Conservation (phyloP, 2,888 invertebrate species). For the Leucophenga montana region DNA sequence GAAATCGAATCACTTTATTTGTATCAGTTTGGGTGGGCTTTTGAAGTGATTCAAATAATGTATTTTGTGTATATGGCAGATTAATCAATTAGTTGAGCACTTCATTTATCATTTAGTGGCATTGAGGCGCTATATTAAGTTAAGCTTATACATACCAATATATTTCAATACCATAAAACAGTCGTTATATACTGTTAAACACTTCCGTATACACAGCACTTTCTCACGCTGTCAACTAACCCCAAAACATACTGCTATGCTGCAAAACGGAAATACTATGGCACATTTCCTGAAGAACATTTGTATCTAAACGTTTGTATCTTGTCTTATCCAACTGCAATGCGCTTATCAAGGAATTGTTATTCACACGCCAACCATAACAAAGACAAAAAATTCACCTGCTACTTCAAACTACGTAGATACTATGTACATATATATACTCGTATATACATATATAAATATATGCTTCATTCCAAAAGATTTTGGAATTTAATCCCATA, state of each 20-base stretch:
- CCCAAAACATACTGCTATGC: slow-evolving; percentile 25
- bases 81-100: background rate
- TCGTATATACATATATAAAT: slow-evolving; percentile 15
- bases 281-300: background rate
- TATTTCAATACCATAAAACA: no score
- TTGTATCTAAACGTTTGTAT: background rate
- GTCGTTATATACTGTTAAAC: background rate
- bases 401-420: slow-evolving; percentile 32
- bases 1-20: background rate
- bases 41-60: background rate
- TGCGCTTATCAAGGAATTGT: background rate
- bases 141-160: no score
- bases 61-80: no score
- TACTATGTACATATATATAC: slow-evolving; percentile 1
- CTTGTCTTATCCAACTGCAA: slow-evolving; percentile 11
- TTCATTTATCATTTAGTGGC: background rate
- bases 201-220: slow-evolving; percentile 1
- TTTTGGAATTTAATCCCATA: background rate
- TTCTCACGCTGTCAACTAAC: slow-evolving; percentile 59
- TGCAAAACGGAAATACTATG: background rate
- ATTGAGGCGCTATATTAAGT: no score
- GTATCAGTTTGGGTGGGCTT: background rate
- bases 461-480: background rate
- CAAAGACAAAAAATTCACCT: slow-evolving; percentile 43
- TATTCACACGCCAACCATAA: slow-evolving; percentile 17